A percentile compares a stretch with the other conserved stretches of the same genome.
phyloP scores from a whole-genome alignment of 2,113 vertebrate species.

The Dissostichus mawsoni region DNA sequence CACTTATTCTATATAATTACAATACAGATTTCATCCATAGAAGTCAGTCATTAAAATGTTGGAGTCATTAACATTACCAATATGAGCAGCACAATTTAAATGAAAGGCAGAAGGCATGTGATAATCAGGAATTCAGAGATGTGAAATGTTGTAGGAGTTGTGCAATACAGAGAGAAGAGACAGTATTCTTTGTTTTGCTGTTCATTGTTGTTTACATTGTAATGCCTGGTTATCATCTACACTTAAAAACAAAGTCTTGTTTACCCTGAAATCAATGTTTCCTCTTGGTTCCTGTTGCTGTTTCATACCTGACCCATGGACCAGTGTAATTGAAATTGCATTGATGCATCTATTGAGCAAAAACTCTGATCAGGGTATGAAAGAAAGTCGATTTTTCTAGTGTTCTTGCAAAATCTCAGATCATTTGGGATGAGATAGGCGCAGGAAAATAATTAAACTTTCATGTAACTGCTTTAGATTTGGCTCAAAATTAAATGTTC shows the following conservation, averaged over 20 bases:
- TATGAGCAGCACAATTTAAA: constrained; percentile 44
- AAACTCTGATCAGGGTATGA: constrained; percentile 1
- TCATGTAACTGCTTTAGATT: neutral
- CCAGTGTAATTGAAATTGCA: constrained; percentile 4
- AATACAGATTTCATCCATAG: constrained; percentile 33
- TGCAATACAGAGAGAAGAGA: constrained; percentile 68
- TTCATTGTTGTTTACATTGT: constrained; percentile 71
- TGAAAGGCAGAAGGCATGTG: constrained; percentile 48
- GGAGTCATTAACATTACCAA: constrained; percentile 30
- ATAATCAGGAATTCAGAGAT: constrained; percentile 69
- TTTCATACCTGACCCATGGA: constrained; percentile 7
- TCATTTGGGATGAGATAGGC: neutral
- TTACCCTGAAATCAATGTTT: constrained; percentile 47
- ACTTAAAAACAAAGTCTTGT: constrained; percentile 48
- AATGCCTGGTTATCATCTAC: constrained; percentile 61
- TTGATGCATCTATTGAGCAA: constrained; percentile 6
- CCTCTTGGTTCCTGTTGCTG: constrained; percentile 32
- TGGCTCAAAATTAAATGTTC: neutral
- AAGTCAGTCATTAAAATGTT: constrained; percentile 40
- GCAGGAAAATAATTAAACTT: neutral
- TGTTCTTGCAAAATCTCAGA: neutral
- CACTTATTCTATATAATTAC: constrained; percentile 19
- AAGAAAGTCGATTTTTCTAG: neutral
- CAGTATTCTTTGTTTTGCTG: constrained; percentile 65
- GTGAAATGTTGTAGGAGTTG: constrained; percentile 59